phyloP scores from a whole-genome alignment of 2,888 invertebrate species.

The Vesta saturnalis region DNA sequence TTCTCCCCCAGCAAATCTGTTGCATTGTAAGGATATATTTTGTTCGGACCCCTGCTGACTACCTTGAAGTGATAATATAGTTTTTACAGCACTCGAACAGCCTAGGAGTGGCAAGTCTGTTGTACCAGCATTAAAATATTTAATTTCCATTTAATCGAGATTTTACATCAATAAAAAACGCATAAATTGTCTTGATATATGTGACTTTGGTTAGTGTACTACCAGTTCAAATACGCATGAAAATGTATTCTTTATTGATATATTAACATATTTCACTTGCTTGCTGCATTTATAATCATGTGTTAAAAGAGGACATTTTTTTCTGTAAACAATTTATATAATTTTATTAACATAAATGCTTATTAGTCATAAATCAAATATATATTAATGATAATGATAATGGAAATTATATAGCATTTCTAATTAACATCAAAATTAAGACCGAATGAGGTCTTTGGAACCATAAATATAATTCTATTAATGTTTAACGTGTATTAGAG shows the following conservation, averaged over 20 bases:
- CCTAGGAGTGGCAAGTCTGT: conserved; percentile 54
- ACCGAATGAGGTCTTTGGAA: conserved; percentile 27
- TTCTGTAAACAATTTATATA: conserved; percentile 7
- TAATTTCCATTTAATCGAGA: conserved; percentile 60
- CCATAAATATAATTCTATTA: conserved; percentile 25
- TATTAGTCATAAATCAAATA: conserved; percentile 3
- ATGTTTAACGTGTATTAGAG: neutral
- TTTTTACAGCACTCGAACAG: conserved; percentile 57
- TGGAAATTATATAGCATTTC: conserved; percentile 15
- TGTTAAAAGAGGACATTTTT: neutral
- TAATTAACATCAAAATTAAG: conserved; percentile 21
- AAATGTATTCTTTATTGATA: conserved; percentile 42
- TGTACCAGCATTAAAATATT: conserved; percentile 56
- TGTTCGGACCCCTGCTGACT: conserved; percentile 55
- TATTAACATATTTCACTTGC: conserved; percentile 44
- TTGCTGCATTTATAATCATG: conserved; percentile 40
- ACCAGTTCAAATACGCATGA: conserved; percentile 33
- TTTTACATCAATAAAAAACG: conserved; percentile 60
- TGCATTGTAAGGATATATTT: conserved; percentile 53
- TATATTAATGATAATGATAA: conserved; percentile 5
- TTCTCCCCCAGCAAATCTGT: conserved; percentile 43
- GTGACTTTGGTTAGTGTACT: conserved; percentile 39
- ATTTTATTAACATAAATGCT: neutral
- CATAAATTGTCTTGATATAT: conserved; percentile 58
- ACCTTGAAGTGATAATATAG: conserved; percentile 60